Base-by-base conservation (phyloP, 1,140 invertebrate genomes). In the Philaenus spumarius region DNA sequence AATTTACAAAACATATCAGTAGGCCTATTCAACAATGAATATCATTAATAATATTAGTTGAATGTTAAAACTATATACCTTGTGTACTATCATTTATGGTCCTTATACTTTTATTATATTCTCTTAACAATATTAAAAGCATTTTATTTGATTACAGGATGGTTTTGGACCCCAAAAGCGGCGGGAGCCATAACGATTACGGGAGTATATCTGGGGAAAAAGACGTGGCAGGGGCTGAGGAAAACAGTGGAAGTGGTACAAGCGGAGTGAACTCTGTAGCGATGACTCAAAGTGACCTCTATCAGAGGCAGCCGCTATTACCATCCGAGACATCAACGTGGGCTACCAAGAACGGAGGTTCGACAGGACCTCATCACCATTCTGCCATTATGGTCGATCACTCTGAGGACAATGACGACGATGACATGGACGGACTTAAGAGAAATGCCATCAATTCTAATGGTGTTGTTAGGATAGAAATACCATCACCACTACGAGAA, bases 81-180 rank as follows among this genome's bases (percentile, higher is more conserved):
- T n/a, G n/a, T n/a, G n/a, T n/a, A n/a, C n/a, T n/a, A n/a, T n/a
- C n/a, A n/a, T n/a, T n/a, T n/a, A n/a, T n/a, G n/a, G n/a, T n/a
- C n/a, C n/a, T n/a, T n/a, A n/a, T n/a, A n/a, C n/a, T n/a, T n/a
- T n/a, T n/a, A n/a, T n/a, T n/a, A n/a, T n/a, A n/a, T n/a, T n/a
- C n/a, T n/a, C n/a, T n/a, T n/a, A n/a, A n/a, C n/a, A n/a, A n/a
- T n/a, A n/a, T n/a, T n/a, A n/a, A n/a, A n/a, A n/a, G n/a, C n/a
- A n/a, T n/a, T n/a, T n/a, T n/a, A 30, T 30, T 30, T 30, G 26
- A 17, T 62, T 62, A 1, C 66, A 79, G 77, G 73, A 79, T 79
- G 77, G 77, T 79, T 72, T 73, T 78, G 69, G 77, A 79, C 66
- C 72, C 75, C 60, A 79, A 79, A 67, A 72, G 69, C 55, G 73